Evolutionary conservation across 2,113 vertebrate genomes (phyloP).

Genomic region (Oxygymnocypris stewartii): DNA sequence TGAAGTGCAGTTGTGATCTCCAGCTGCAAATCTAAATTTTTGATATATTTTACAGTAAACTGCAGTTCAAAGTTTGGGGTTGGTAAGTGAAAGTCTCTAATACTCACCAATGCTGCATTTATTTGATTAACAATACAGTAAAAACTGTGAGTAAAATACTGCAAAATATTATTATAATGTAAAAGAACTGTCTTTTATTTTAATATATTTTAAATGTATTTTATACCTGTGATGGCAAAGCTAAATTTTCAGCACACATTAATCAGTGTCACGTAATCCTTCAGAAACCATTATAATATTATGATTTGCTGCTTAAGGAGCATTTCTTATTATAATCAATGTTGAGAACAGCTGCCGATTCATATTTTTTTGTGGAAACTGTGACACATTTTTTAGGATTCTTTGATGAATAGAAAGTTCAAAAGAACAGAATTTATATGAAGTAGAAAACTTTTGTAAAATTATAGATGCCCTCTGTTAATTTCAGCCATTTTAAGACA

Average conservation of each 20-base stretch:
- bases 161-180: not conserved
- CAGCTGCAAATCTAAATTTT: not conserved
- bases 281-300: not conserved
- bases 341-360: not conserved
- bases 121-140: not conserved
- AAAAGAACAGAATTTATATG: not conserved
- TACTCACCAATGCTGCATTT: not conserved
- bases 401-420: not conserved
- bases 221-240: not conserved
- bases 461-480: not conserved
- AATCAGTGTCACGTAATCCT: not conserved
- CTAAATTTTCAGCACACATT: not conserved
- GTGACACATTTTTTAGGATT: not conserved
- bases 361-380: not conserved
- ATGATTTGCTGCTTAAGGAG: not conserved
- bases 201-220: not conserved
- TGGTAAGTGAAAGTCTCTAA: not conserved
- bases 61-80: not conserved
- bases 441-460: not conserved
- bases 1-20: not conserved
- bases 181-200: not conserved
- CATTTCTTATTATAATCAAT: not conserved
- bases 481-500: not conserved
- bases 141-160: not conserved
- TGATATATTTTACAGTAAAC: not conserved